Percentiles rank a stretch among this genome's conserved stretches.
These are phyloP conservation scores for Drosophila paulistorum DNA, from an alignment of 1,140 invertebrate genomes.

Conservation along the genomic window DNA sequence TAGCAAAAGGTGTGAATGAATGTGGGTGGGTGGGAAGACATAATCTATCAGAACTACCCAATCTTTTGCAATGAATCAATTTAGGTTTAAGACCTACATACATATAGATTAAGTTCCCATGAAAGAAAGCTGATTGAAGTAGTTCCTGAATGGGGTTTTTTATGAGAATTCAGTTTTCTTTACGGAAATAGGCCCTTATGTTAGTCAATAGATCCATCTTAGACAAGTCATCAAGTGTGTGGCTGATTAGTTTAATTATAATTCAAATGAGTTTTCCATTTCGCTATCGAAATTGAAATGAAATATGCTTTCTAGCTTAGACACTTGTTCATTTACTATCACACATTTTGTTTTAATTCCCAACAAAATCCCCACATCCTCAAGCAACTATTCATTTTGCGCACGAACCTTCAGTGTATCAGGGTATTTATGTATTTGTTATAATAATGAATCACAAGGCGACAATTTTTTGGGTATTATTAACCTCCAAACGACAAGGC, in stretches of 20 bases:
- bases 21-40: neutral
- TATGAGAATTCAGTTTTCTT: neutral
- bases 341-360: constrained; percentile 6
- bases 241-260: too few species aligned
- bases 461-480: neutral
- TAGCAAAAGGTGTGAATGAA: constrained; percentile 12
- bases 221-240: too few species aligned
- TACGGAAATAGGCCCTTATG: too few species aligned
- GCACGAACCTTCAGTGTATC: neutral
- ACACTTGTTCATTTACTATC: neutral
- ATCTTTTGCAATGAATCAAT: constrained; percentile 35
- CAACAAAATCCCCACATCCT: constrained; percentile 7
- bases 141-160: constrained; percentile 2
- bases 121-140: constrained; percentile 25
- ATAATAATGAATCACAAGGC: constrained; percentile 18
- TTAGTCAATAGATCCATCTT: too few species aligned
- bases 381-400: constrained; percentile 4
- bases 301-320: neutral
- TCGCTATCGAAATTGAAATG: neutral
- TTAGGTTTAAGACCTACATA: constrained; percentile 24
- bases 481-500: constrained; percentile 32
- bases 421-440: neutral
- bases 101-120: constrained; percentile 29
- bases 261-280: too few species aligned
- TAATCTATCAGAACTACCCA: neutral